Conservation (phyloP, 1,140 invertebrate species). For the Agraylea sexmaculata region DNA sequence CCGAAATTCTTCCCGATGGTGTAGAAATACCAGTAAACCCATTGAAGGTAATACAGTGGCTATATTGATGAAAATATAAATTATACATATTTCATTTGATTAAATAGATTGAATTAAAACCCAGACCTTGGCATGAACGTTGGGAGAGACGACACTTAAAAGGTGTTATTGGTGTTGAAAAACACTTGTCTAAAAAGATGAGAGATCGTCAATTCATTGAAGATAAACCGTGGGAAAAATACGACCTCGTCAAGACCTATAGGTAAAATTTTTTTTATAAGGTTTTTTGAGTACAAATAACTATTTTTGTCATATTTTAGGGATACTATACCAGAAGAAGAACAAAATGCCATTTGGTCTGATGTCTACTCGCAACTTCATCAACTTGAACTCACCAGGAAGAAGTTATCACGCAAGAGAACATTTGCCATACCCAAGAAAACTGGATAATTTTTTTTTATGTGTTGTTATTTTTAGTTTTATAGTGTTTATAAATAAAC, state of each 20-base stretch:
- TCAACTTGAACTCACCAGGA: slow-evolving; percentile 51
- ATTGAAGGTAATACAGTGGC: slow-evolving; percentile 56
- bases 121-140: slow-evolving; percentile 70
- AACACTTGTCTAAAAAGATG: slow-evolving; percentile 48
- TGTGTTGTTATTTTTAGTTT: neutral
- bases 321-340: slow-evolving; percentile 73
- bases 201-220: slow-evolving; percentile 43
- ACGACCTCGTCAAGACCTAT: slow-evolving; percentile 89
- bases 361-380: slow-evolving; percentile 69
- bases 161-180: slow-evolving; percentile 57
- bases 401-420: slow-evolving; percentile 54
- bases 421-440: slow-evolving; percentile 52
- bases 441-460: slow-evolving; percentile 30
- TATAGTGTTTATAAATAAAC: too few relatives aligned
- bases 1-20: slow-evolving; percentile 64
- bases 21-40: slow-evolving; percentile 76
- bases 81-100: slow-evolving; percentile 7
- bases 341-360: slow-evolving; percentile 73
- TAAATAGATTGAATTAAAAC: slow-evolving; percentile 64
- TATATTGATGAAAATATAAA: neutral
- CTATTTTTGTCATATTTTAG: slow-evolving; percentile 34
- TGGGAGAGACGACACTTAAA: slow-evolving; percentile 76
- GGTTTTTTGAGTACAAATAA: slow-evolving; percentile 4
- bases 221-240: slow-evolving; percentile 74
- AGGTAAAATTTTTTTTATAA: too few relatives aligned